Evolutionary conservation across 2,888 invertebrate species (phyloP), one percentile per base, ranked within the genome.

Genomic region (Masnerella sp.): DNA sequence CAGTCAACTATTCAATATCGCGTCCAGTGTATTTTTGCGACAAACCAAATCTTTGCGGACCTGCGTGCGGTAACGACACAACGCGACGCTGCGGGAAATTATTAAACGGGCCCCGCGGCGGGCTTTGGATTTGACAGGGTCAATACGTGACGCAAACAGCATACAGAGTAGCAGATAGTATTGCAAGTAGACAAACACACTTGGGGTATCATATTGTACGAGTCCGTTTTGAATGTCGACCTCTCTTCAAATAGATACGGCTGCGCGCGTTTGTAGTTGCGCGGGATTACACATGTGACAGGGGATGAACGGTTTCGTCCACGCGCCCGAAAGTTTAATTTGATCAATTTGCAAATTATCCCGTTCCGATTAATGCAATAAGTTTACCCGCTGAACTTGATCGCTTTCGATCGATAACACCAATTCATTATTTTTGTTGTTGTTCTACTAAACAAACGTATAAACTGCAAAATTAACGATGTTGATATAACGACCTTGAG

Each of bases 191-290:
- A 61, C 61, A 72, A 72, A 72, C 38, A 67, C 49, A 67, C 61
- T 67, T 59, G 54, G 72, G 72, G 42, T 65, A 67, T 56, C 56
- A 51, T 51, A 72, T 67, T 67, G 56, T 54, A 47, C 47, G 59
- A 54, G 45, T 49, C 25, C 42, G 42, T 72, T 67, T 72, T 72
- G 47, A 67, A 67, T 72, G 47, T 34, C 56, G 28, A 47, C 74
- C 76, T 62, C 70, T 70, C 42, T 36, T 49, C 62, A 70, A 64
- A 70, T 43, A 69, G 34, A 69, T 49, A 45, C 45, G 40, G 15
- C 30, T 42, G 38, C 42, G 12, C 17, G 54, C 38, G 51, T 64
- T 49, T 51, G 56, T 36, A 40, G 20, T 12, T 12, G 36, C 38
- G 30, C 59, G 30, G 56, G 20, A 32, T 67, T 49, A 58, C 58